Conservation (phyloP, 2,797 vertebrate genomes). For the Oceanodroma leucorhoa region DNA sequence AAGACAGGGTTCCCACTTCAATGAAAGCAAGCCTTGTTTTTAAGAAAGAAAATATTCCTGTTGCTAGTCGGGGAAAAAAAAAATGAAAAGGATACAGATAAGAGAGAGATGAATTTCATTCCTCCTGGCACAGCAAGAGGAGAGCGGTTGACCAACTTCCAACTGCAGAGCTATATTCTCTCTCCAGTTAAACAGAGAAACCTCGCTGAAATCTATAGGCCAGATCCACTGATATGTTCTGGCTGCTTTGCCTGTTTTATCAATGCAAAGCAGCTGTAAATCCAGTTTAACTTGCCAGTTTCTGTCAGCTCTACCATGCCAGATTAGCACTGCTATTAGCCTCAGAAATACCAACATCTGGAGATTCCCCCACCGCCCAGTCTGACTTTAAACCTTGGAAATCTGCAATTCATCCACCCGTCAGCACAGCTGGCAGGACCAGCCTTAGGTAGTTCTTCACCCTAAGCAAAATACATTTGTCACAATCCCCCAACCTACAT, state of each 20-base stretch:
- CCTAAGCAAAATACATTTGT: background rate
- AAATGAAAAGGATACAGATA: background rate
- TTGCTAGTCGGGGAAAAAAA: background rate
- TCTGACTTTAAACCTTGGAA: background rate
- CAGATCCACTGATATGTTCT: background rate
- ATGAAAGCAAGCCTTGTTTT: background rate
- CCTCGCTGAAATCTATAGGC: background rate
- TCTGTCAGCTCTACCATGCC: slow-evolving; percentile 30
- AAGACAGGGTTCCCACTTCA: background rate
- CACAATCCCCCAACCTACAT: background rate
- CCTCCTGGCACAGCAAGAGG: background rate
- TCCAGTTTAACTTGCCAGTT: slow-evolving; percentile 44
- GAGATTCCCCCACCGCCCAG: background rate
- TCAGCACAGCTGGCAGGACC: background rate
- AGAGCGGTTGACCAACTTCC: background rate
- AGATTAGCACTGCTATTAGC: slow-evolving; percentile 36
- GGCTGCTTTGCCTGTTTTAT: slow-evolving; percentile 24
- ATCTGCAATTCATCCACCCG: background rate
- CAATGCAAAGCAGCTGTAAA: slow-evolving; percentile 58
- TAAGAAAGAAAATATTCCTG: background rate
- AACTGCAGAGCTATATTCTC: background rate
- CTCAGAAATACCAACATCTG: slow-evolving; percentile 43
- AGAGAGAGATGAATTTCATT: background rate
- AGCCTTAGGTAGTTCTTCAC: background rate
- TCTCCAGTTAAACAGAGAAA: background rate